Conservation (phyloP, 37 sponge, comb jelly and placozoan genomes). For the Halichondria panicea region DNA sequence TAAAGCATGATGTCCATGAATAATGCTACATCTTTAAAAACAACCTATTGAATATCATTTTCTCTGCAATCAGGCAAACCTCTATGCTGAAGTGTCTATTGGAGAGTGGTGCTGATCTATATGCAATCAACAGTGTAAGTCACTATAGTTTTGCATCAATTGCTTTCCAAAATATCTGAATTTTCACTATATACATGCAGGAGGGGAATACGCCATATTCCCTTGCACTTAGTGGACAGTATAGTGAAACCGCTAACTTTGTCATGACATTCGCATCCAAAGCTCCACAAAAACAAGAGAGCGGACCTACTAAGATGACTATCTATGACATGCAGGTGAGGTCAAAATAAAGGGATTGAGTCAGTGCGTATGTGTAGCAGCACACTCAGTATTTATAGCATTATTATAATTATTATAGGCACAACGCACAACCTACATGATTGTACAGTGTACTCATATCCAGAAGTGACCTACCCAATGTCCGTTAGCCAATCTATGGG, state of each 20-base stretch:
- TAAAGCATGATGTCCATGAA: not conserved
- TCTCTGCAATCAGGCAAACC: slow-evolving; percentile 31
- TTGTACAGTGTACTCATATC: too few relatives aligned
- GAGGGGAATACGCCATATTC: slow-evolving; percentile 78
- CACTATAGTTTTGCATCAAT: not conserved
- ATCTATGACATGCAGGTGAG: slow-evolving; percentile 55
- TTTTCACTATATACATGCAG: slow-evolving; percentile 18
- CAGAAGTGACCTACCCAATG: too few relatives aligned
- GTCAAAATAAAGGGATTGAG: too few relatives aligned
- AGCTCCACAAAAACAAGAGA: slow-evolving; percentile 9
- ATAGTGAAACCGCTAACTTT: slow-evolving; percentile 54
- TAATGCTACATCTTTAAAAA: not conserved
- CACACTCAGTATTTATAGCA: too few relatives aligned
- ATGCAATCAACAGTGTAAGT: slow-evolving; percentile 64
- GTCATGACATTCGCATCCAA: slow-evolving; percentile 55
- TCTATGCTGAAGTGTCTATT: slow-evolving; percentile 59
- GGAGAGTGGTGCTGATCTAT: slow-evolving; percentile 69
- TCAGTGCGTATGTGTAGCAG: too few relatives aligned
- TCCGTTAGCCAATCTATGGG: too few relatives aligned
- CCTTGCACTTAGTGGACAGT: slow-evolving; percentile 45
- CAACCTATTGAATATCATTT: too few relatives aligned
- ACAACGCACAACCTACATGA: too few relatives aligned
- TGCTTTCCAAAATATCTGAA: not conserved
- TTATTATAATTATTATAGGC: too few relatives aligned
- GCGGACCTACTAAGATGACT: slow-evolving; percentile 37